Evolutionary conservation across 2,797 vertebrate genomes (phyloP).

Genomic region (Masticophis lateralis): DNA sequence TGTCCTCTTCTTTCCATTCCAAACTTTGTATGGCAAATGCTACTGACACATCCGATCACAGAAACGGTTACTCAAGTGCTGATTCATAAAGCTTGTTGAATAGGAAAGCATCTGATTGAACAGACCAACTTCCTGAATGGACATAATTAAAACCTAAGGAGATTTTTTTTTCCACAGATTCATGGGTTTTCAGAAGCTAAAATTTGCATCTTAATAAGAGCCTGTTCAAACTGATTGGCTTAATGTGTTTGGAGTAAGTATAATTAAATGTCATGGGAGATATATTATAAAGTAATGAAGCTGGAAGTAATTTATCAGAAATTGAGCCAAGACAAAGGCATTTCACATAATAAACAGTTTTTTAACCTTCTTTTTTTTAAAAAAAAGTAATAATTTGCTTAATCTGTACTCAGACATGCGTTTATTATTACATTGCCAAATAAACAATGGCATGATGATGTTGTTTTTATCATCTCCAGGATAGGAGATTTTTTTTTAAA

Average conservation of each 20-base stretch:
- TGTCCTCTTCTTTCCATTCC: background rate
- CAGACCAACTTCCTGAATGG: constrained; percentile 67
- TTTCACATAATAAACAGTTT: constrained; percentile 77
- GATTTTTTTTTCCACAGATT: constrained; percentile 71
- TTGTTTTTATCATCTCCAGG: background rate
- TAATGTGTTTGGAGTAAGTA: constrained; percentile 80
- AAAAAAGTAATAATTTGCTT: constrained; percentile 66
- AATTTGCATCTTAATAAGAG: constrained; percentile 85
- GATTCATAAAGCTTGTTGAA: constrained; percentile 62
- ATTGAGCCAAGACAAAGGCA: constrained; percentile 67
- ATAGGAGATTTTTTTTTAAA: background rate
- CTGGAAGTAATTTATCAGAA: constrained; percentile 78
- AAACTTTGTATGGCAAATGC: constrained; percentile 17
- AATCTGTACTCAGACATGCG: constrained; percentile 62
- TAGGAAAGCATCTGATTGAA: constrained; percentile 57
- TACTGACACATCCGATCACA: constrained; percentile 56
- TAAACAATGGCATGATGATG: constrained; percentile 37
- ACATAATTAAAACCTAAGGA: constrained; percentile 70
- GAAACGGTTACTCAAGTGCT: constrained; percentile 64
- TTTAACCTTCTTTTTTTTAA: constrained; percentile 62
- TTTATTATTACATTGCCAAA: constrained; percentile 18
- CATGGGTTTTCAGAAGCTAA: constrained; percentile 74
- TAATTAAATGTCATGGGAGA: constrained; percentile 80
- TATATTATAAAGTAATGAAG: constrained; percentile 79
- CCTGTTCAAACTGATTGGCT: constrained; percentile 78